Percentiles rank a stretch among this genome's conserved stretches.
Conservation (phyloP, 2,888 invertebrate species). For the Mycalesis mineus region DNA sequence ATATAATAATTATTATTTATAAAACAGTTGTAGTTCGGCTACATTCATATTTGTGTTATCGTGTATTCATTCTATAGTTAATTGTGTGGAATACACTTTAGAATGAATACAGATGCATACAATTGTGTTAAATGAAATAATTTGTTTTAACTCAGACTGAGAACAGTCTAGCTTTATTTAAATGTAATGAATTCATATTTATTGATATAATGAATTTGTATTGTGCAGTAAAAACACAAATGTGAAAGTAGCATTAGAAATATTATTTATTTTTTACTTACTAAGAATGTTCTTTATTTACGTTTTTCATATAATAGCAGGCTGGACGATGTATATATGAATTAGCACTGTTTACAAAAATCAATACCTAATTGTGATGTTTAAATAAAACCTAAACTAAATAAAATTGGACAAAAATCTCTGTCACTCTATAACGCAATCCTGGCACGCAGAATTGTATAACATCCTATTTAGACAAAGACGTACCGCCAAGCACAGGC, state of each 20-base stretch:
- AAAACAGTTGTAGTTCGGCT: constrained; percentile 6
- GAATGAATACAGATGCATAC: not conserved
- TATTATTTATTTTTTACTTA: constrained; percentile 44
- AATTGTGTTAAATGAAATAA: not conserved
- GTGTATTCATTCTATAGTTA: not conserved
- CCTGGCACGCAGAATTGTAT: no score
- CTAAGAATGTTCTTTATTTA: constrained; percentile 37
- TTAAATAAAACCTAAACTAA: not conserved
- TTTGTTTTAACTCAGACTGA: not conserved
- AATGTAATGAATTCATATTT: not conserved
- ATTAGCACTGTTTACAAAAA: constrained; percentile 10
- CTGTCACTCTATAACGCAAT: no score
- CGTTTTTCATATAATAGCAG: constrained; percentile 29
- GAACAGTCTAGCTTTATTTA: not conserved
- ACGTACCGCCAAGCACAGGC: no score
- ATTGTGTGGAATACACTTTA: not conserved
- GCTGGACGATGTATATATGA: constrained; percentile 32
- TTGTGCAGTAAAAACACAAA: constrained; percentile 9
- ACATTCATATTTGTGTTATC: constrained; percentile 17
- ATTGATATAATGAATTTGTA: not conserved
- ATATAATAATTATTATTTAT: constrained; percentile 10
- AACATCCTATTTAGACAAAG: no score
- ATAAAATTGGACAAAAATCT: no score
- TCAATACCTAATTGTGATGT: no score
- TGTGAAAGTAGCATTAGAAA: constrained; percentile 22